Evolutionary conservation across 2,113 vertebrate genomes (phyloP), one percentile per base, ranked within the genome.

Genomic region (Cavia porcellus): DNA sequence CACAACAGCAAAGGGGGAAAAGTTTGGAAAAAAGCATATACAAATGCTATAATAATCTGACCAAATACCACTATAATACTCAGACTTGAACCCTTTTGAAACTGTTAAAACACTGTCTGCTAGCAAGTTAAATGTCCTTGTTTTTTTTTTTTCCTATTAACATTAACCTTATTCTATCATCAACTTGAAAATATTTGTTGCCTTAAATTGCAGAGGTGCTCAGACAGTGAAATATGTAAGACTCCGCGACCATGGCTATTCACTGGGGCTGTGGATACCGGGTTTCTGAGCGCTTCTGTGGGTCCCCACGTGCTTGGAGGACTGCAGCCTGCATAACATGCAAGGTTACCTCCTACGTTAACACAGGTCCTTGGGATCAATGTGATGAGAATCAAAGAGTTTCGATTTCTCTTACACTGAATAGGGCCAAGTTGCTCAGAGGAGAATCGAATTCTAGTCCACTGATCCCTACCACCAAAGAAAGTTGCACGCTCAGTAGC

Each of bases 1-100:
- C 98, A 97, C 97, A 98, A 97, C 97, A 97, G 79, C 38, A 42
- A 38, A 30, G 75, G 32, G 28, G 22, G 81, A 97, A 64, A 88
- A 94, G 68, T 75, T 66, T 89, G 83, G 38, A 89, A 74, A 79
- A 90, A 80, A 92, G 96, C 84, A 86, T 28, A 82, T 25, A 64
- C 28, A 93, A 77, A 28, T 3, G 45, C n/a, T 80, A 45, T 74
- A 89, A 95, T 20, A 93, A 79, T 94, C 96, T 94, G 92, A 97
- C 94, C 92, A 94, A 96, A 97, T 93, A 84, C 68, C 96, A 88
- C 92, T 89, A 45, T 86, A 96, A 85, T 85, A 92, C 89, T 89
- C 70, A 59, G 83, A 70, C 55, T 1, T 55, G 66, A 68, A 83
- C 12, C 61, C 84, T 94, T 61, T 47, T 35, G 84, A 96, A 83